phyloP scores from a whole-genome alignment of 2,797 vertebrate genomes.

The Decapterus maruadsi region DNA sequence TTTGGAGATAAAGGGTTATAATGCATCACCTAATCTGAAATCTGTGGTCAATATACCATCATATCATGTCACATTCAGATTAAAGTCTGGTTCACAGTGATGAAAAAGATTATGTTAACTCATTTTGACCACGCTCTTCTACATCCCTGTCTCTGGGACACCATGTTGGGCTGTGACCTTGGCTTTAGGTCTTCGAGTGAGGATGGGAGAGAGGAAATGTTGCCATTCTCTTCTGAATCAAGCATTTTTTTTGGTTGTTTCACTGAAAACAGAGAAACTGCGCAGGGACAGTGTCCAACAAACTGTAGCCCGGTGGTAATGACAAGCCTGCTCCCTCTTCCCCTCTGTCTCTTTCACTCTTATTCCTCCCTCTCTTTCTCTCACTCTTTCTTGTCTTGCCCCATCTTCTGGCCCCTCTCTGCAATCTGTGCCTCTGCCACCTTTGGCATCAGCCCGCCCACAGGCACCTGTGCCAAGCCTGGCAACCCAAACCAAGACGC shows the following conservation, averaged over 20 bases:
- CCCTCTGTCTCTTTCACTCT: constrained; percentile 18
- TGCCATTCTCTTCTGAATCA: neutral
- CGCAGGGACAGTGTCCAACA: neutral
- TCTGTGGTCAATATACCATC: no score
- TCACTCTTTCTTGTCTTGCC: constrained; percentile 48
- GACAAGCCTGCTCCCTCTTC: constrained; percentile 12
- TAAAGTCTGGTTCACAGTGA: neutral
- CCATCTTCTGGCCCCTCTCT: constrained; percentile 69
- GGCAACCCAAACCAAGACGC: constrained; percentile 73
- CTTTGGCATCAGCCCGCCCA: constrained; percentile 81
- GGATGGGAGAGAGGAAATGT: neutral
- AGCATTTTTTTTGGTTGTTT: constrained; percentile 1
- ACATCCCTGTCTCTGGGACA: neutral
- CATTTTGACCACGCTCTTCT: neutral
- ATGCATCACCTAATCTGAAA: neutral
- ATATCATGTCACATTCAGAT: no score
- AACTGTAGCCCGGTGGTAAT: constrained; percentile 21
- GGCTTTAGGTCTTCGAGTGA: neutral
- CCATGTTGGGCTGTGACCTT: constrained; percentile 8
- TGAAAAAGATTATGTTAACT: neutral
- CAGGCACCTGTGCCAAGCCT: constrained; percentile 76
- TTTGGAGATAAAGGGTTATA: neutral
- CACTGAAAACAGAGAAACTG: neutral
- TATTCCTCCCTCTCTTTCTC: constrained; percentile 33
- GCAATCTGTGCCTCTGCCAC: constrained; percentile 79